These are phyloP conservation scores for Tonatia bakeri DNA, from an alignment of 2,113 vertebrate genomes.

Conservation along the genomic window DNA sequence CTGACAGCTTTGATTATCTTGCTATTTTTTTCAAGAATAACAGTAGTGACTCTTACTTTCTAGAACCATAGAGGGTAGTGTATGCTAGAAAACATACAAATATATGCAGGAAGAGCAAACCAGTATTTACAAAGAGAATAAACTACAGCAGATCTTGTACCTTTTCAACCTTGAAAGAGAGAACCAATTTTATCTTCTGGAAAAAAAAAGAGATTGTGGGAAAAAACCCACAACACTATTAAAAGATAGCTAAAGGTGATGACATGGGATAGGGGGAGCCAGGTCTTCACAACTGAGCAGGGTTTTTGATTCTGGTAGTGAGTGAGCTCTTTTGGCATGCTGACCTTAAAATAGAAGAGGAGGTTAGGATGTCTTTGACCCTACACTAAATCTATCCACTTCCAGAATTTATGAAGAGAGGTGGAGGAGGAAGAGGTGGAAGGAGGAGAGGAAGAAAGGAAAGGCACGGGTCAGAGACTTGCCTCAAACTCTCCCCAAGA, in stretches of 20 bases:
- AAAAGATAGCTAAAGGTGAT: constrained; percentile 40
- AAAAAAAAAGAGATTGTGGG: too few species aligned
- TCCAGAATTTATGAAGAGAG: not conserved
- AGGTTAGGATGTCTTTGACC: not conserved
- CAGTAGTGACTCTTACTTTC: constrained; percentile 57
- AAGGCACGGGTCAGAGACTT: not conserved
- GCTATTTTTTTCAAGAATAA: constrained; percentile 67
- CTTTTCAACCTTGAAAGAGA: constrained; percentile 69
- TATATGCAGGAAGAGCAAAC: constrained; percentile 13
- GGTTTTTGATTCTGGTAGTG: not conserved
- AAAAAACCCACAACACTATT: not conserved
- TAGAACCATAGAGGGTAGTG: constrained; percentile 20
- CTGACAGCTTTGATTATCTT: constrained; percentile 71
- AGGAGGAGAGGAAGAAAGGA: not conserved
- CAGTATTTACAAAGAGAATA: constrained; percentile 73
- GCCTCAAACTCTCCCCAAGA: not conserved
- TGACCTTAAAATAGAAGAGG: not conserved
- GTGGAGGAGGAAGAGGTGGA: not conserved
- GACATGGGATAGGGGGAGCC: not conserved
- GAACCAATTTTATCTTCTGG: constrained; percentile 46
- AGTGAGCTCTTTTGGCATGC: not conserved
- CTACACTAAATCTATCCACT: not conserved
- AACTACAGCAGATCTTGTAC: constrained; percentile 68
- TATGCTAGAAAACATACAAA: constrained; percentile 47
- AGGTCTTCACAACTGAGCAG: not conserved